phyloP scores from a whole-genome alignment of 2,888 invertebrate species.

The Drosophila picticornis region DNA sequence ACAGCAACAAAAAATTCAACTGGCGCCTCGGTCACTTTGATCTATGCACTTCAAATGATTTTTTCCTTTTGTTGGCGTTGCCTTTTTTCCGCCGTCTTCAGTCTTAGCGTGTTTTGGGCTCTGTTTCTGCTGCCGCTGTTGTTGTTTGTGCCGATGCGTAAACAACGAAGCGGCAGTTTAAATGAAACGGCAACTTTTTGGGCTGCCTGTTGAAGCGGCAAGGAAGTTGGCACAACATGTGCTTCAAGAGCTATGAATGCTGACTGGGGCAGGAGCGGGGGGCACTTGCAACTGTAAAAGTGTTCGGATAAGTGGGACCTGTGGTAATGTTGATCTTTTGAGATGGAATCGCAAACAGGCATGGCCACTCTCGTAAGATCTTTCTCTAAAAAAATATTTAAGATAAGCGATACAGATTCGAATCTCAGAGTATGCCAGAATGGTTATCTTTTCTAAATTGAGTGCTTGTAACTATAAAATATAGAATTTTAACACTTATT shows the following conservation, averaged over 20 bases:
- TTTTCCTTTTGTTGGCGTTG: slow-evolving; percentile 52
- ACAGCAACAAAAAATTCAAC: slow-evolving; percentile 35
- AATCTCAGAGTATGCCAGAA: neutral
- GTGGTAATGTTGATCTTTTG: slow-evolving; percentile 36
- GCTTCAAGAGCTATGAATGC: slow-evolving; percentile 20
- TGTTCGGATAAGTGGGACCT: slow-evolving; percentile 46
- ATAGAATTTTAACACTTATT: neutral
- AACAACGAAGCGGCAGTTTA: slow-evolving; percentile 73
- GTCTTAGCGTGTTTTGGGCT: slow-evolving; percentile 25
- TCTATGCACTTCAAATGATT: slow-evolving; percentile 78
- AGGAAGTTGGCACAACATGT: slow-evolving; percentile 67
- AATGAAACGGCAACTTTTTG: slow-evolving; percentile 78
- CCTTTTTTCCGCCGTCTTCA: slow-evolving; percentile 16
- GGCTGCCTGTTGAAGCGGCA: slow-evolving; percentile 58
- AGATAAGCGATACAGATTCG: neutral
- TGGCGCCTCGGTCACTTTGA: slow-evolving; percentile 77
- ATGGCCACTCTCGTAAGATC: slow-evolving; percentile 18
- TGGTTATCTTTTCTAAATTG: neutral
- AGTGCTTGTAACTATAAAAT: neutral
- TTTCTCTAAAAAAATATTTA: slow-evolving; percentile 4
- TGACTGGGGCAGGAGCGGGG: neutral
- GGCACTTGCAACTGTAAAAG: slow-evolving; percentile 54
- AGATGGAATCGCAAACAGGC: slow-evolving; percentile 12
- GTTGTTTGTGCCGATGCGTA: slow-evolving; percentile 70
- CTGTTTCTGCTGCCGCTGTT: slow-evolving; percentile 39